Base-by-base conservation (phyloP, 1,140 invertebrate genomes). In the Pseudomyrmex concolor region DNA sequence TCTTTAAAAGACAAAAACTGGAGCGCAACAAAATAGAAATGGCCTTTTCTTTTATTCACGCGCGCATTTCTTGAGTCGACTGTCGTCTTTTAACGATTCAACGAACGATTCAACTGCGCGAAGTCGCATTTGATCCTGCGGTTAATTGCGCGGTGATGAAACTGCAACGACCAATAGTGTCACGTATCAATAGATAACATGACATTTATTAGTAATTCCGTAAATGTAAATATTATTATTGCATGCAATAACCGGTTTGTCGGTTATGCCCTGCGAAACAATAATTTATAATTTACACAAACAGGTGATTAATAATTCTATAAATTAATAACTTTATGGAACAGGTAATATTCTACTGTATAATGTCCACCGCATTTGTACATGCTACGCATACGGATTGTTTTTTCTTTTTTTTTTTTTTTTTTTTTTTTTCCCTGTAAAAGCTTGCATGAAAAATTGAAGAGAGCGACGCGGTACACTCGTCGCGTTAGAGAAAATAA, bases 171-270 rank as follows among this genome's bases (percentile, higher is more conserved):
- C 43, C 45, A 34, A 70, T 59, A 59, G 48, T 80, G 60, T 12
- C 51, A n/a, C 66, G 43, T 43, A 80, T 70, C 54, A 71, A 80
- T 71, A 71, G 54, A 50, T 71, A 55, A 68, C 8, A 19, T 59
- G 45, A 68, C 66, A 71, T 80, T 80, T 71, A 80, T 80, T 80
- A 80, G 54, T 45, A 59, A 80, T 71, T 80, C 66, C 45, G n/a
- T 43, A 50, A 59, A 80, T 60, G 66, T 80, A 80, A 70, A 70
- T 80, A 80, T 70, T 10, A 22, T 71, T 80, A 71, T 60, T 71
- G 25, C 54, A n/a, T 34, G 19, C 22, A 70, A 70, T 70, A 70
- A 70, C 51, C 54, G 50, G 43, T 66, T 71, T 59, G 13, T 13
- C 22, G 10, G 19, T 59, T 70, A 48, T 54, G 22, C 3, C 50